Conservation (phyloP, 2,797 vertebrate genomes). For the Limosa lapponica region DNA sequence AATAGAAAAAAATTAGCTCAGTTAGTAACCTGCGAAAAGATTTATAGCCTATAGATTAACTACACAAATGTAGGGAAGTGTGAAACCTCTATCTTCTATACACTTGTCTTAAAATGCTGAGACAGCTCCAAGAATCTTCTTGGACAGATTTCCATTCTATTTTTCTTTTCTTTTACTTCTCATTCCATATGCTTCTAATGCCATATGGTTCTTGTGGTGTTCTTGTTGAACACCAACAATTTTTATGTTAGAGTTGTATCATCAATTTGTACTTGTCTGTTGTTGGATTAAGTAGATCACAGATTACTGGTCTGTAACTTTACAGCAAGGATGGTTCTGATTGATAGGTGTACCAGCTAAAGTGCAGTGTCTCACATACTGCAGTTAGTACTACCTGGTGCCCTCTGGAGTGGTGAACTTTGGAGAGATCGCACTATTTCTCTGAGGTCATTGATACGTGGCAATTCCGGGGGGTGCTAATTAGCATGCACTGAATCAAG, state of each 20-base stretch:
- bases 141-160: not conserved
- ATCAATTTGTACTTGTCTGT: not conserved
- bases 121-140: not conserved
- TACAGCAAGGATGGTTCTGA: not conserved
- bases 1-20: not conserved
- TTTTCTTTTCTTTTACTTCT: not conserved
- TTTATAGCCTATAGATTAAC: not conserved
- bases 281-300: not conserved
- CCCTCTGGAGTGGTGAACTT: not conserved
- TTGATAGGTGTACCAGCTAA: not conserved
- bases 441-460: not conserved
- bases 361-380: not conserved
- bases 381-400: not conserved
- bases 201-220: not conserved
- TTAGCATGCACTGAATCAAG: not conserved
- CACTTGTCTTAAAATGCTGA: not conserved
- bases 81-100: not conserved
- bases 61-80: not conserved
- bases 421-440: not conserved
- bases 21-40: not conserved
- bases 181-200: not conserved
- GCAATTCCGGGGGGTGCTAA: not conserved
- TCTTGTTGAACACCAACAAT: not conserved
- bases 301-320: not conserved
- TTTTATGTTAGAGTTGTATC: not conserved